A percentile compares a stretch with the other conserved stretches of the same genome.
phyloP scores from a whole-genome alignment of 2,113 vertebrate genomes.

The Dromiciops gliroides region DNA sequence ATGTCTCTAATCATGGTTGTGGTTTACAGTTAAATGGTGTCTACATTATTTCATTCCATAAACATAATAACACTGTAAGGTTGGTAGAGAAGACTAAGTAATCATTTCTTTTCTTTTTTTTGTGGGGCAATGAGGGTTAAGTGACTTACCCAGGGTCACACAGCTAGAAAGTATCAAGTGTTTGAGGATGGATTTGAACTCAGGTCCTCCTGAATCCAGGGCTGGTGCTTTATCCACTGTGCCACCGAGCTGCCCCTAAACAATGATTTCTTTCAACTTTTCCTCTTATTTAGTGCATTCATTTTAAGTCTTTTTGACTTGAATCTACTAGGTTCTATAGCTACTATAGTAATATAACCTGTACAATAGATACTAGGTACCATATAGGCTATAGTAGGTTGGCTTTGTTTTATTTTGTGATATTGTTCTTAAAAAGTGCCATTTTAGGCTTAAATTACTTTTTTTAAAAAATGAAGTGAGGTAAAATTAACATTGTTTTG shows the following conservation, averaged over 20 bases:
- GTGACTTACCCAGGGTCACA: too few species aligned
- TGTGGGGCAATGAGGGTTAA: too few species aligned
- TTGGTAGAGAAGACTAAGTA: neutral
- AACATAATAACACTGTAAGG: neutral
- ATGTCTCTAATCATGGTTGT: neutral
- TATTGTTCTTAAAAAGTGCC: conserved; percentile 37
- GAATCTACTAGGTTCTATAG: neutral
- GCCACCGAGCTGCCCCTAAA: too few species aligned
- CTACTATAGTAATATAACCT: neutral
- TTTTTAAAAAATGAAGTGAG: conserved; percentile 31
- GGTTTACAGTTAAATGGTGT: neutral
- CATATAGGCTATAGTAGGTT: conserved; percentile 4
- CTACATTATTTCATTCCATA: neutral
- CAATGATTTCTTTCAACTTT: neutral
- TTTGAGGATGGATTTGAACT: too few species aligned
- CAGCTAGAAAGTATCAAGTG: too few species aligned
- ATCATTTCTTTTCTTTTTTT: conserved; percentile 1
- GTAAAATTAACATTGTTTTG: neutral
- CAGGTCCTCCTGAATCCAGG: too few species aligned
- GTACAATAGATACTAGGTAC: neutral
- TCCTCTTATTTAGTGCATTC: conserved; percentile 18
- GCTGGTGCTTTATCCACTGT: too few species aligned
- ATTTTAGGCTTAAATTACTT: conserved; percentile 28
- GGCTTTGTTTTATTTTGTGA: conserved; percentile 43
- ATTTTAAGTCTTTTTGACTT: conserved; percentile 18